Base-by-base conservation (phyloP, 2,797 vertebrate species). In the Fundulus diaphanus region DNA sequence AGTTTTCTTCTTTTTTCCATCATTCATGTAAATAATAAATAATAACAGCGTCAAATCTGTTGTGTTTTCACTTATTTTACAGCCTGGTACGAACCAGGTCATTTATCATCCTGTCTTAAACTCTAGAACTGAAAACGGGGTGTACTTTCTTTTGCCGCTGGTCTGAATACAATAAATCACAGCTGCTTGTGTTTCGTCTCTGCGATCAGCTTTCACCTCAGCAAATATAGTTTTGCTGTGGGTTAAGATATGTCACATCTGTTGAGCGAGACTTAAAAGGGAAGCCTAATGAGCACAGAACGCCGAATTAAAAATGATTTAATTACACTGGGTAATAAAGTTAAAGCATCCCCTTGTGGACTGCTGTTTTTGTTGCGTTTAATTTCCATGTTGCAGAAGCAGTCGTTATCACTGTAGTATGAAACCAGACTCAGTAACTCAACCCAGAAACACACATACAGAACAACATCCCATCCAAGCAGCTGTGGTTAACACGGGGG, bases 291-390 rank as follows among this genome's bases (percentile, higher is more conserved):
- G 40, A 44, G 44, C 13, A n/a, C 37, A 65, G 35, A 40, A 13
- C 35, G 27, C 22, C 13, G 27, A 66, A 44, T 66, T 66, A 66
- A 66, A 66, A 66, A 27, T 66, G 63, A 66, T 42, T 66, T 44
- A 66, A 66, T 66, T 44, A 66, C 5, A 1, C 24, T 1, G 63
- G 40, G 22, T 66, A 66, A 66, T 66, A 66, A 66, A 66, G 27
- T 18, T 1, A n/a, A 66, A 66, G 37, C 37, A 18, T 42, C 44
- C 63, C 63, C 63, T 3, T 27, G 63, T 44, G 63, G 40, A 13
- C n/a, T 42, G 63, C 24, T 66, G 63, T 66, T 66, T 66, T 44
- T 27, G 63, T 44, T 66, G 15, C 13, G 37, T 66, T 66, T 42
- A 66, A 66, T 66, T 44, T 66, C 13, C 15, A 44, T 24, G 54